Conservation (phyloP, 2,888 invertebrate species). For the Pristionchus fissidentatus region DNA sequence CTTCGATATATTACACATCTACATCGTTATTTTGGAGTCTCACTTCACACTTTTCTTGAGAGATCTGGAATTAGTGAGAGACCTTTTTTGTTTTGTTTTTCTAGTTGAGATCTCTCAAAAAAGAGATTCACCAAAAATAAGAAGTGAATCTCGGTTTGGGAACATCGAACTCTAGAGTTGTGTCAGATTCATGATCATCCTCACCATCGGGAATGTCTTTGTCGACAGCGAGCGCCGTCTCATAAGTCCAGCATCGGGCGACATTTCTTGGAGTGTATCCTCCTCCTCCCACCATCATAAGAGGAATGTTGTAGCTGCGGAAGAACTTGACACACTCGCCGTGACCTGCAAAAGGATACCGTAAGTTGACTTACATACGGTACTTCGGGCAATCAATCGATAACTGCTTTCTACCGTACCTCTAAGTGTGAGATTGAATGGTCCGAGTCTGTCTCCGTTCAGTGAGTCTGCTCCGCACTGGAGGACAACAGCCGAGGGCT, state of each 20-base stretch:
- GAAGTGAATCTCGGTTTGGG: too few species aligned
- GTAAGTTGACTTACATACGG: neutral
- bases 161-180: neutral
- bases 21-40: too few species aligned
- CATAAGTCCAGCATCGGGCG: slow-evolving; percentile 94
- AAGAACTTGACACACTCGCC: slow-evolving; percentile 97
- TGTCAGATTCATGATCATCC: neutral
- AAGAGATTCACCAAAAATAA: neutral
- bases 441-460: slow-evolving; percentile 94
- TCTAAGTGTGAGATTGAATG: slow-evolving; percentile 81
- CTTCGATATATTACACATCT: too few species aligned
- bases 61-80: too few species aligned
- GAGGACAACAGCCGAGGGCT: slow-evolving; percentile 96
- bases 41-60: too few species aligned
- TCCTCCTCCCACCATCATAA: slow-evolving; percentile 96
- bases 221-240: slow-evolving; percentile 83
- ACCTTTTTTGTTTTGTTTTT: too few species aligned
- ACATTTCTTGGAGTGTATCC: slow-evolving; percentile 79
- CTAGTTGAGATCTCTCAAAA: neutral
- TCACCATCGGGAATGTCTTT: slow-evolving; percentile 68
- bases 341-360: slow-evolving; percentile 54
- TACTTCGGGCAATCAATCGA: neutral
- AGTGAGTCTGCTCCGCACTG: slow-evolving; percentile 99
- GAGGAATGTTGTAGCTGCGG: slow-evolving; percentile 94
- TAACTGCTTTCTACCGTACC: slow-evolving; percentile 51